Evolutionary conservation across 2,888 invertebrate genomes (phyloP).

Genomic region (Rhorus exstirpatorius): DNA sequence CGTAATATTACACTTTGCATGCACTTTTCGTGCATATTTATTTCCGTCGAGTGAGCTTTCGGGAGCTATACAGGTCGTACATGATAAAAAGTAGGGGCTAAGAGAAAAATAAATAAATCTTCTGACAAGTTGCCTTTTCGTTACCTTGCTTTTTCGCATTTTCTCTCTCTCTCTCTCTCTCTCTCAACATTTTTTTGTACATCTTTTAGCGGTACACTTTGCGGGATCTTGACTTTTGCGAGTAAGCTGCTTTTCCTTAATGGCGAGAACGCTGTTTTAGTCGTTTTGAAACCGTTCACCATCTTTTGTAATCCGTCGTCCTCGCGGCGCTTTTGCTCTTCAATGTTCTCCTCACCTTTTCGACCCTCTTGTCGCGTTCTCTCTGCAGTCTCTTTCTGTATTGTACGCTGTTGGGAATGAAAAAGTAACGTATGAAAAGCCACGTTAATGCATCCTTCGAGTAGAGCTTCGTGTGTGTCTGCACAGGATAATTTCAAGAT

Average conservation of each 20-base stretch:
- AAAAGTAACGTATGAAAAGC: not conserved
- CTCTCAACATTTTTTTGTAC: conserved; percentile 17
- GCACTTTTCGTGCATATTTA: conserved; percentile 15
- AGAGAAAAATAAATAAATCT: not conserved
- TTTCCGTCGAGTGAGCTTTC: conserved; percentile 7
- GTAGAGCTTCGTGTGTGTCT: not conserved
- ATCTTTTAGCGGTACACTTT: conserved; percentile 18
- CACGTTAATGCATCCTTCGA: not conserved
- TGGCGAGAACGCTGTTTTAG: conserved; percentile 65
- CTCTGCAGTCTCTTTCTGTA: no score
- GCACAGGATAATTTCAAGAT: not conserved
- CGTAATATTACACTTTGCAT: not conserved
- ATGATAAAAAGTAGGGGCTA: not conserved
- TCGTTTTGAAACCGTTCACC: conserved; percentile 53
- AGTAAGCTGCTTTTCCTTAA: conserved; percentile 72
- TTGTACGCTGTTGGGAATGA: not conserved
- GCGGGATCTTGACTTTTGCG: conserved; percentile 41
- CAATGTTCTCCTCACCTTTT: not conserved
- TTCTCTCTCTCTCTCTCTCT: conserved; percentile 41
- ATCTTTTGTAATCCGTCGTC: conserved; percentile 47
- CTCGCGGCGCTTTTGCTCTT: conserved; percentile 47
- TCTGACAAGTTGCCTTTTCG: conserved; percentile 14
- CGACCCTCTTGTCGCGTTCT: not conserved
- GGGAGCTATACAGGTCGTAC: not conserved
- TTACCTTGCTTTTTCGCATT: not conserved